A percentile compares a stretch with the other conserved stretches of the same genome.
Evolutionary conservation across 2,888 invertebrate species (phyloP).

Genomic region (Bembecia ichneumoniformis): DNA sequence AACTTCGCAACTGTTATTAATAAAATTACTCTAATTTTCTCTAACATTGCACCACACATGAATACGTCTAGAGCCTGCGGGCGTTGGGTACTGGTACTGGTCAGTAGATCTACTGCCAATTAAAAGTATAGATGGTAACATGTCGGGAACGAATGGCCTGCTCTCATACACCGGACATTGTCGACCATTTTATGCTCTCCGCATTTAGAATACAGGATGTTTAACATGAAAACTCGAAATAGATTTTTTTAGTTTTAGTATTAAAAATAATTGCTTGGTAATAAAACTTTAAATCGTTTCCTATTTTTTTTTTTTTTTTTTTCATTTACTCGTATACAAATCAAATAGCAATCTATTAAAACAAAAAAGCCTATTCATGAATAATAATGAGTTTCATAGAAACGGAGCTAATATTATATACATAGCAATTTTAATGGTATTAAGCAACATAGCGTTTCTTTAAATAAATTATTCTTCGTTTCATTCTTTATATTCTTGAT

Average conservation of each 20-base stretch:
- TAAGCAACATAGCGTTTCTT: background rate
- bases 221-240: slow-evolving; percentile 1
- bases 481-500: slow-evolving; percentile 23
- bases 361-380: too few relatives aligned
- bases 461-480: slow-evolving; percentile 20
- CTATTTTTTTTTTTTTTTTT: too few relatives aligned
- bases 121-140: slow-evolving; percentile 62
- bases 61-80: slow-evolving; percentile 43
- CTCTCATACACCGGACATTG: slow-evolving; percentile 28
- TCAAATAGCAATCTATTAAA: too few relatives aligned
- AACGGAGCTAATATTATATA: background rate
- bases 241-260: too few relatives aligned
- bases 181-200: slow-evolving; percentile 32
- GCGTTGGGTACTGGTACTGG: slow-evolving; percentile 1
- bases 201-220: slow-evolving; percentile 29
- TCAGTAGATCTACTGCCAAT: slow-evolving; percentile 57
- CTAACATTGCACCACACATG: background rate
- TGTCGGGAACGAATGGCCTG: slow-evolving; percentile 42
- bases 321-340: too few relatives aligned
- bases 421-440: background rate
- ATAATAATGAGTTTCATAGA: background rate
- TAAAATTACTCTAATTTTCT: too few relatives aligned
- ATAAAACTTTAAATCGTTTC: too few relatives aligned
- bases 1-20: too few relatives aligned
- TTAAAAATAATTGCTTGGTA: too few relatives aligned